Conservation (phyloP, 2,797 vertebrate genomes). For the Lithobates pipiens region DNA sequence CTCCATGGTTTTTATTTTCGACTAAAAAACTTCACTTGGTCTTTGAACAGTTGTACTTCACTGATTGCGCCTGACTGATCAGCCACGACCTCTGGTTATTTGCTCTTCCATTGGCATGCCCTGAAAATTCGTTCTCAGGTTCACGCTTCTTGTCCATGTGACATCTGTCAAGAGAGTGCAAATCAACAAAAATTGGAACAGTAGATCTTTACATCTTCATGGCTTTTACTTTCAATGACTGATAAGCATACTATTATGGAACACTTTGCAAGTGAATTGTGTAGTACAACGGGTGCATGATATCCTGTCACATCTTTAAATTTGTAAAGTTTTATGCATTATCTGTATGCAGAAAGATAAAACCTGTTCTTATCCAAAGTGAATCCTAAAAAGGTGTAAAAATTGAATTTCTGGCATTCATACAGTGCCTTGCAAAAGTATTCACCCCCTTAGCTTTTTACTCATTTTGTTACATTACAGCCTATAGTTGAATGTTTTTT, state of each 20-base stretch:
- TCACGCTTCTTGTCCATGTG: slow-evolving; percentile 9
- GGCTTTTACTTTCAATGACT: background rate
- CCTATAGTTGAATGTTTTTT: too few relatives aligned
- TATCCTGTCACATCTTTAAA: too few relatives aligned
- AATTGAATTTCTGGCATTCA: too few relatives aligned
- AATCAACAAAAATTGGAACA: background rate
- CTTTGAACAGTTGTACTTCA: background rate
- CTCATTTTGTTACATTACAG: too few relatives aligned
- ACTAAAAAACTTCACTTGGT: slow-evolving; percentile 6
- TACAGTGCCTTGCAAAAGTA: too few relatives aligned
- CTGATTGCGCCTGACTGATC: background rate
- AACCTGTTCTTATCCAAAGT: too few relatives aligned
- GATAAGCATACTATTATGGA: background rate
- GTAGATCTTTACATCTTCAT: background rate
- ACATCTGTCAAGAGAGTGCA: slow-evolving; percentile 42
- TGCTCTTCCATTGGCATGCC: slow-evolving; percentile 29
- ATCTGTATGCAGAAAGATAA: too few relatives aligned
- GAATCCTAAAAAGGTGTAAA: too few relatives aligned
- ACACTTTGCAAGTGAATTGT: background rate
- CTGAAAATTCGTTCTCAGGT: slow-evolving; percentile 15
- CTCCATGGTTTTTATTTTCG: slow-evolving; percentile 29
- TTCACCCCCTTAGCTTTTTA: too few relatives aligned
- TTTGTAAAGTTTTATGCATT: too few relatives aligned
- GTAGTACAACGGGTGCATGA: background rate
- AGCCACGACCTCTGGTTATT: slow-evolving; percentile 32